These are phyloP conservation scores for Dynastes grantii DNA, from an alignment of 2,888 invertebrate genomes.

Conservation along the genomic window DNA sequence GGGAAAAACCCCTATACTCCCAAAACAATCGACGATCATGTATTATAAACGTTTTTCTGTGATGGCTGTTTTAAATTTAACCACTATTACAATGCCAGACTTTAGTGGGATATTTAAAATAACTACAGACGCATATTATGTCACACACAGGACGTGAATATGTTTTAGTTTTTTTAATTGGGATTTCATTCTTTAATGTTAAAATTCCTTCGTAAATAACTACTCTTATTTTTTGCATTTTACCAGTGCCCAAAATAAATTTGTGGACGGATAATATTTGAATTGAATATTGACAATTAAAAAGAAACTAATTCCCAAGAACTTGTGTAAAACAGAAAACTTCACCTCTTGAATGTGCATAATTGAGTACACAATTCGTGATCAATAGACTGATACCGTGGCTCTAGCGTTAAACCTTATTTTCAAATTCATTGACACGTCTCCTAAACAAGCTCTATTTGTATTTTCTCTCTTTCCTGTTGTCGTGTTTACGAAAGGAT, in stretches of 20 bases:
- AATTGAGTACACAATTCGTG: too few species aligned
- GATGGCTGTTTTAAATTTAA: slow-evolving; percentile 35
- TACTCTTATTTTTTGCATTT: neutral
- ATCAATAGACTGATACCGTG: too few species aligned
- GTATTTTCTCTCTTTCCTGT: too few species aligned
- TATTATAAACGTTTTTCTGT: neutral
- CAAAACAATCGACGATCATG: slow-evolving; percentile 11
- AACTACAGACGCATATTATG: slow-evolving; percentile 43
- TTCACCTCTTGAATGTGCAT: too few species aligned
- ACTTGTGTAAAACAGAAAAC: too few species aligned
- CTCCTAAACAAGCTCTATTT: too few species aligned
- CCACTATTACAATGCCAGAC: slow-evolving; percentile 39
- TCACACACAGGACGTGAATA: slow-evolving; percentile 24
- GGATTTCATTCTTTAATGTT: neutral
- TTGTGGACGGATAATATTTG: neutral
- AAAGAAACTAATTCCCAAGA: too few species aligned
- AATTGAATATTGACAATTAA: too few species aligned
- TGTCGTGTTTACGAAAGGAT: too few species aligned
- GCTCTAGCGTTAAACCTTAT: too few species aligned
- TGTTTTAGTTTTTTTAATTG: neutral
- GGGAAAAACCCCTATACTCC: slow-evolving; percentile 5
- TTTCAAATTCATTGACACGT: too few species aligned
- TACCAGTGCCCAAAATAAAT: neutral
- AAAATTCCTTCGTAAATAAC: neutral
- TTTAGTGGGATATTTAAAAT: slow-evolving; percentile 43